phyloP scores from a whole-genome alignment of 2,797 vertebrate species.

The Pogonophryne albipinna region DNA sequence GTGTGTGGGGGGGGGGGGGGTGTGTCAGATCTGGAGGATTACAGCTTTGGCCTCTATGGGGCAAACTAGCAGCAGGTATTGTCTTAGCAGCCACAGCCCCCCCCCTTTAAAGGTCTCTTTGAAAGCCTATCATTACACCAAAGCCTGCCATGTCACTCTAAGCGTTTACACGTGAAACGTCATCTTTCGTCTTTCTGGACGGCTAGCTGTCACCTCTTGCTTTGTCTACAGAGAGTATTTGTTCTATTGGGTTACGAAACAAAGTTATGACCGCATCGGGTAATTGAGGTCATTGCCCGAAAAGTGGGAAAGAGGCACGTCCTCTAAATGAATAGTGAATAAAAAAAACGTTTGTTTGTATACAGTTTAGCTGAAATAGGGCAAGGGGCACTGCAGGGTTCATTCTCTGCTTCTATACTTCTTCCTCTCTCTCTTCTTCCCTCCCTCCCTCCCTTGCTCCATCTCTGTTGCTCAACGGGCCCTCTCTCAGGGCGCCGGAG shows the following conservation, averaged over 20 bases:
- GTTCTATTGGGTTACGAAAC: conserved; percentile 59
- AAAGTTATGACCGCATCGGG: conserved; percentile 51
- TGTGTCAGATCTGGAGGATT: conserved; percentile 58
- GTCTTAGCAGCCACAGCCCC: conserved; percentile 43
- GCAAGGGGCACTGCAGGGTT: conserved; percentile 54
- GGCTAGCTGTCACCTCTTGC: conserved; percentile 36
- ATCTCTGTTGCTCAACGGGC: conserved; percentile 53
- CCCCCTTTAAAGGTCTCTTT: conserved; percentile 38
- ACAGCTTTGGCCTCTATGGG: conserved; percentile 46
- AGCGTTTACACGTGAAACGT: conserved; percentile 40
- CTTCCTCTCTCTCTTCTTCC: conserved; percentile 32
- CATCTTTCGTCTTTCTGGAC: conserved; percentile 35
- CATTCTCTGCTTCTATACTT: conserved; percentile 34
- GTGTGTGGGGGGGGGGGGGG: background rate
- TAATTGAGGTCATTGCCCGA: conserved; percentile 65
- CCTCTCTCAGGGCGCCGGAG: conserved; percentile 73
- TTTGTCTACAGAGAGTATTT: conserved; percentile 29
- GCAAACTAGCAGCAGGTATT: conserved; percentile 44
- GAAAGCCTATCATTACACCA: conserved; percentile 48
- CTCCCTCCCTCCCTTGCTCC: conserved; percentile 24
- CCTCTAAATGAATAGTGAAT: conserved; percentile 41
- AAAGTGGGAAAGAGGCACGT: conserved; percentile 55
- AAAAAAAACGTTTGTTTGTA: conserved; percentile 69
- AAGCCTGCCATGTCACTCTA: conserved; percentile 42
- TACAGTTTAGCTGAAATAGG: conserved; percentile 67